Percentiles rank a stretch among this genome's conserved stretches.
Conservation (phyloP, 2,888 invertebrate genomes). For the Pinctada fucata region DNA sequence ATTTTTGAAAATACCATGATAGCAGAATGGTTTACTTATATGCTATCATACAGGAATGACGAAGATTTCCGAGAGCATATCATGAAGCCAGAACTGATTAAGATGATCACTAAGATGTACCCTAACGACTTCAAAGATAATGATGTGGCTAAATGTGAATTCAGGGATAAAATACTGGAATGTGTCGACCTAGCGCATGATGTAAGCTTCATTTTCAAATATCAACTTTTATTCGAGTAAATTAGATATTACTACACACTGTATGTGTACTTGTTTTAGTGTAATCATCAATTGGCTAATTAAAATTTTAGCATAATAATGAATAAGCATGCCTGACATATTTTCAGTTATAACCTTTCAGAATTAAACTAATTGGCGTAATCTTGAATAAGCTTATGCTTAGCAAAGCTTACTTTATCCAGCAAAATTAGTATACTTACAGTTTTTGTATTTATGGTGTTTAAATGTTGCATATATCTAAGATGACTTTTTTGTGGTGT, state of each 20-base stretch:
- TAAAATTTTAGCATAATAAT: neutral
- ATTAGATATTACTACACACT: neutral
- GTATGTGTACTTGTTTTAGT: neutral
- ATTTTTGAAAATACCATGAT: no score
- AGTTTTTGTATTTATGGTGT: no score
- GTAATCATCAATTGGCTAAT: neutral
- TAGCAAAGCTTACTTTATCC: no score
- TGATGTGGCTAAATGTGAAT: conserved; percentile 71
- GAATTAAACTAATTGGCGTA: no score
- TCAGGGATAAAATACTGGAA: conserved; percentile 75
- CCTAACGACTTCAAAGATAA: conserved; percentile 72
- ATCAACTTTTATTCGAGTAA: neutral
- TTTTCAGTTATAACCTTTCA: no score
- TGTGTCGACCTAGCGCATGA: conserved; percentile 72
- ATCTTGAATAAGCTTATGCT: no score
- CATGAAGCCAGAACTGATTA: conserved; percentile 74
- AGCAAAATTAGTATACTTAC: no score
- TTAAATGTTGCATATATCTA: no score
- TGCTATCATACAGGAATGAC: conserved; percentile 55
- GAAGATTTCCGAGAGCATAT: conserved; percentile 71
- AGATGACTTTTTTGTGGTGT: no score
- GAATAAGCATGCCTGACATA: neutral
- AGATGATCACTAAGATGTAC: conserved; percentile 72
- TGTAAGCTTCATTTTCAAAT: conserved; percentile 46
- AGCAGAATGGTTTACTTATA: no score